phyloP scores from a whole-genome alignment of 2,113 vertebrate species.

The Hemichromis elongatus region DNA sequence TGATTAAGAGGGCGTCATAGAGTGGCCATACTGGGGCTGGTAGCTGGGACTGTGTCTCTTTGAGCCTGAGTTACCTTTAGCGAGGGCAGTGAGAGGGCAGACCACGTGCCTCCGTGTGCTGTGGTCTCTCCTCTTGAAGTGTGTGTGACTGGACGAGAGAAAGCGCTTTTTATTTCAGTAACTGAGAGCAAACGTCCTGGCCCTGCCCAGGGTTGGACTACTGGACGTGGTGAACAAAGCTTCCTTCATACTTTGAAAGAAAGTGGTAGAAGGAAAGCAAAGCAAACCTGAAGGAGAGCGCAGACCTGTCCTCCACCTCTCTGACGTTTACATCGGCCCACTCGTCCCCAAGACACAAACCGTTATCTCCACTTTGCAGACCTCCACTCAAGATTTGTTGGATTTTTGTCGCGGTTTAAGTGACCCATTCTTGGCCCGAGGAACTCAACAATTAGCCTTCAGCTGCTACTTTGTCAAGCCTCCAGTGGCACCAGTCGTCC shows the following conservation, averaged over 20 bases:
- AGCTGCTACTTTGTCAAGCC: slow-evolving; percentile 17
- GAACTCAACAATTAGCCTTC: slow-evolving; percentile 11
- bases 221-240: slow-evolving; percentile 33
- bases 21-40: slow-evolving; percentile 36
- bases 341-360: slow-evolving; percentile 15
- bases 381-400: slow-evolving; percentile 44
- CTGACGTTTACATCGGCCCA: not conserved
- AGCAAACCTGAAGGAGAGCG: slow-evolving; percentile 8
- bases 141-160: slow-evolving; percentile 45
- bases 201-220: slow-evolving; percentile 47
- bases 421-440: not conserved
- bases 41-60: slow-evolving; percentile 27
- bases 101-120: slow-evolving; percentile 52
- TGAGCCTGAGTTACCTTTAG: slow-evolving; percentile 20
- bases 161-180: slow-evolving; percentile 61
- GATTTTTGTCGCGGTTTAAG: slow-evolving; percentile 27
- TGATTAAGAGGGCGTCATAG: slow-evolving; percentile 63
- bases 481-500: slow-evolving; percentile 20
- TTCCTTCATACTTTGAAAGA: slow-evolving; percentile 34
- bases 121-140: slow-evolving; percentile 1
- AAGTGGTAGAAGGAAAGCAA: slow-evolving; percentile 23
- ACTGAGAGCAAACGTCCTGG: slow-evolving; percentile 73
- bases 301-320: slow-evolving; percentile 13
- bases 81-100: slow-evolving; percentile 46
- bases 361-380: slow-evolving; percentile 53